A percentile compares a stretch with the other conserved stretches of the same genome.
Conservation (phyloP, 2,888 invertebrate genomes). For the Copidosoma aretas region DNA sequence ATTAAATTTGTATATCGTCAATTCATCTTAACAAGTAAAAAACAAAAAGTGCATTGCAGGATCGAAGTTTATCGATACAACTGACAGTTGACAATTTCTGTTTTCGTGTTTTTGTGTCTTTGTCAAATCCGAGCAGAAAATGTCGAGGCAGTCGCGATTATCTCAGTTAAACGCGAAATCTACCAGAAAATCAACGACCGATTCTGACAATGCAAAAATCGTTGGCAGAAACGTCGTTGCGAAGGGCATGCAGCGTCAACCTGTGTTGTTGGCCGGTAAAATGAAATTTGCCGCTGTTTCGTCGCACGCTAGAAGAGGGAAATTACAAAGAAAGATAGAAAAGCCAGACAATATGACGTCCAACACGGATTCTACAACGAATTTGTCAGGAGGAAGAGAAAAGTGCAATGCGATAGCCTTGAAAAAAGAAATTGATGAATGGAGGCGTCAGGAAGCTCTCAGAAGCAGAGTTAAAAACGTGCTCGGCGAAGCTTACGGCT, state of each 20-base stretch:
- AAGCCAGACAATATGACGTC: not conserved
- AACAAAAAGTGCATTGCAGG: no score
- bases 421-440: constrained; percentile 30
- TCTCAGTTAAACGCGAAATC: no score
- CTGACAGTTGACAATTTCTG: no score
- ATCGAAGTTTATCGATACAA: no score
- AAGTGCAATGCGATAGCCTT: constrained; percentile 5
- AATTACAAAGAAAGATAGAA: not conserved
- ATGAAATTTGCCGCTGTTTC: not conserved
- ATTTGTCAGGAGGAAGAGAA: constrained; percentile 9
- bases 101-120: no score
- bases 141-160: no score
- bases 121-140: no score
- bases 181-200: no score
- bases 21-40: no score
- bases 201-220: no score
- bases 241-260: not conserved
- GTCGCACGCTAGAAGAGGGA: not conserved
- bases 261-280: not conserved
- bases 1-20: no score
- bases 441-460: constrained; percentile 21
- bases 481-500: constrained; percentile 1
- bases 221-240: not conserved
- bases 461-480: constrained; percentile 15
- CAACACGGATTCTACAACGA: constrained; percentile 23